These are phyloP conservation scores for Metopolophium dirhodum DNA, from an alignment of 1,140 invertebrate genomes.

Conservation along the genomic window DNA sequence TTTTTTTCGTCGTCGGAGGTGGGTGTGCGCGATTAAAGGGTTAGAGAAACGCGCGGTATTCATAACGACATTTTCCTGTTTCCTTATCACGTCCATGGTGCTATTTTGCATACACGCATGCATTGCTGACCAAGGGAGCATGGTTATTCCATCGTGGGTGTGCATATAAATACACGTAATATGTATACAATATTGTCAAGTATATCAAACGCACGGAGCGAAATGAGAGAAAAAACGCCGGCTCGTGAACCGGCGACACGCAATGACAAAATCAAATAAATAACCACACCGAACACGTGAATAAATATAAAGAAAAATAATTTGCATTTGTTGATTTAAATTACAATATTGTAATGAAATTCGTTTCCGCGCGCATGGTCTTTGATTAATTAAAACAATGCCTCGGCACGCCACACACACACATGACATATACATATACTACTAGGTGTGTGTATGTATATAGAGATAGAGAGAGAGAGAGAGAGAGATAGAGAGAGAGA, in stretches of 20 bases:
- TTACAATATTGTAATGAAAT: slow-evolving; percentile 49
- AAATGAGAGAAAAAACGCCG: neutral
- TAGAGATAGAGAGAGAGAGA: too few relatives aligned
- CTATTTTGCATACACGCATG: slow-evolving; percentile 12
- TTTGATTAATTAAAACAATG: slow-evolving; percentile 50
- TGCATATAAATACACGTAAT: neutral
- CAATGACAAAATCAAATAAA: slow-evolving; percentile 32
- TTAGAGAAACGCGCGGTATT: neutral
- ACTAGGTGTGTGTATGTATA: neutral
- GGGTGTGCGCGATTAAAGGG: neutral
- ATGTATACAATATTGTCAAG: slow-evolving; percentile 1
- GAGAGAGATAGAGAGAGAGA: too few relatives aligned
- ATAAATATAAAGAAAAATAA: slow-evolving; percentile 54
- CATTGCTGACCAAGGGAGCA: neutral
- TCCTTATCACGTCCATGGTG: neutral
- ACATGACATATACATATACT: too few relatives aligned
- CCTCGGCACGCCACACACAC: neutral
- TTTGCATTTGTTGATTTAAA: slow-evolving; percentile 53
- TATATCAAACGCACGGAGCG: neutral
- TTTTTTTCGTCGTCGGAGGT: neutral
- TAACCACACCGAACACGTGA: slow-evolving; percentile 38
- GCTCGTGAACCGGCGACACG: slow-evolving; percentile 19
- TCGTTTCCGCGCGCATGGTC: slow-evolving; percentile 19
- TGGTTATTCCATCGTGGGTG: slow-evolving; percentile 20
- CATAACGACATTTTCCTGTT: neutral